Base-by-base conservation (phyloP, 64 coral and sea anemone genomes). In the Actinia equina region DNA sequence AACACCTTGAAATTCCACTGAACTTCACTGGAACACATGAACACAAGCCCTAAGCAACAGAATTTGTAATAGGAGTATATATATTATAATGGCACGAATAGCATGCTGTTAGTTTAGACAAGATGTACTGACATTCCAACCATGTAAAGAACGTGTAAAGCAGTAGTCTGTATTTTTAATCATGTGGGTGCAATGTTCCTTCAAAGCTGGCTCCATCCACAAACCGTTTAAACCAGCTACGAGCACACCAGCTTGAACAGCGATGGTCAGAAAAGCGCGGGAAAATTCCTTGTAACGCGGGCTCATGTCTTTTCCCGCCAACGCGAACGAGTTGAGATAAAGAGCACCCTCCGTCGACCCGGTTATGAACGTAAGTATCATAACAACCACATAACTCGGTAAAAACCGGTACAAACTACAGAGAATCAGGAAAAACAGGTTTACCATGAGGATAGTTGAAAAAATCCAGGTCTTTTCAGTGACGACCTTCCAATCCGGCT, bases 231-330 rank as follows among this genome's bases (percentile, higher is more conserved):
- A 55, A 5, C 90, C 90, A 3, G 90, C 90, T 27, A 60, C 64
- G 9, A 91, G 23, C n/a, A 86, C 86, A 0, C 90, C 90, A 17
- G 77, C 59, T 87, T 78, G 84, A 19, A 86, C 46, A 10, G 84
- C 90, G 5, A 79, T 80, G 8, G 90, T 91, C 53, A 91, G 79
- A 62, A 91, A 61, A 52, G 84, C 85, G 59, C 85, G 61, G 17
- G 90, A 85, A 91, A 91, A 91, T 87, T 91, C 90, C 79, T 61
- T 91, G 25, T 91, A 23, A 58, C 49, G 85, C 44, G 77, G 84
- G 44, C 86, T 60, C 16, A n/a, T 60, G 14, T 86, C 17, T 17
- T 52, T 27, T 67, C 86, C 90, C 44, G 85, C 85, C 27, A 91
- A 76, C 1, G 90, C 78, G n/a, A 86, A 69, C 14, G 90, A 86